These are phyloP conservation scores for Leucoraja erinaceus DNA, from an alignment of 2,113 vertebrate genomes.

Conservation along the genomic window DNA sequence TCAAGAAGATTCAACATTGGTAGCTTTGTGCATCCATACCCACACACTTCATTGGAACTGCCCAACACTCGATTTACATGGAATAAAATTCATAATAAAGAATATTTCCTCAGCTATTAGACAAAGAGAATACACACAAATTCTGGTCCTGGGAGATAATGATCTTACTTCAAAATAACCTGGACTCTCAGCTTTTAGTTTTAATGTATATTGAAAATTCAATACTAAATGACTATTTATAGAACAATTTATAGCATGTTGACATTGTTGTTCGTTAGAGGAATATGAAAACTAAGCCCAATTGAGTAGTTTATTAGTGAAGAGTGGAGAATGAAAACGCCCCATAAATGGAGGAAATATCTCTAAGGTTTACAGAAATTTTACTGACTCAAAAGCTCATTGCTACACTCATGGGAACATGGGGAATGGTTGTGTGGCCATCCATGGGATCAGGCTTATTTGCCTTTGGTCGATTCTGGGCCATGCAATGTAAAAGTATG, in stretches of 20 bases:
- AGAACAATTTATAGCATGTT: neutral
- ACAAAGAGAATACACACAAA: neutral
- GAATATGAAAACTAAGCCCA: neutral
- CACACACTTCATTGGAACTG: neutral
- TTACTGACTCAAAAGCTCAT: neutral
- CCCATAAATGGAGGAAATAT: neutral
- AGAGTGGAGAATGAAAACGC: neutral
- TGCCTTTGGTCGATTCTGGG: neutral
- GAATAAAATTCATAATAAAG: neutral
- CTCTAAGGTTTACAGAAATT: neutral
- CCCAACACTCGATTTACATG: neutral
- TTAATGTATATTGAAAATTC: neutral
- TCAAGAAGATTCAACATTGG: neutral
- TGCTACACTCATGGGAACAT: no score
- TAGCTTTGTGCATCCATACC: neutral
- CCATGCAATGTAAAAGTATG: neutral
- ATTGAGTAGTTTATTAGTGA: neutral
- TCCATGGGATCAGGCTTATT: neutral
- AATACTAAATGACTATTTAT: neutral
- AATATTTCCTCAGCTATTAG: neutral
- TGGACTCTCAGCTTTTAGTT: neutral
- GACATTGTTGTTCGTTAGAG: no score
- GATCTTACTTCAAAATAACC: neutral
- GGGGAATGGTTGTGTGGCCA: no score
- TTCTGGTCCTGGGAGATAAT: neutral